Percentiles rank a stretch among this genome's conserved stretches.
Evolutionary conservation across 2,113 vertebrate genomes (phyloP).

Genomic region (Malurus alboscapulatus): DNA sequence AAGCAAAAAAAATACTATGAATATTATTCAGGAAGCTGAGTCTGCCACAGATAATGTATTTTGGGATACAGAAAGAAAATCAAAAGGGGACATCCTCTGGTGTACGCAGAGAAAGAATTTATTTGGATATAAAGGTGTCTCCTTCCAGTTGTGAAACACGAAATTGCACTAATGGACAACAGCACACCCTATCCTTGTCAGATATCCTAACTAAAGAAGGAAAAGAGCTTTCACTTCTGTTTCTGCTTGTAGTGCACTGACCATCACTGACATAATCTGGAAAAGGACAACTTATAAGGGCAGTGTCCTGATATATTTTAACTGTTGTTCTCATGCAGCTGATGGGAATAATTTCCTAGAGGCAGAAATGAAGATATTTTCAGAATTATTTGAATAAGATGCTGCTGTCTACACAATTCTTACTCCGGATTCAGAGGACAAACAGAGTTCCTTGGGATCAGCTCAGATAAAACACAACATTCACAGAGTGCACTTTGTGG

Average conservation of each 20-base stretch:
- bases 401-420: background rate
- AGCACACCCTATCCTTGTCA: background rate
- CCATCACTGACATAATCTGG: background rate
- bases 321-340: background rate
- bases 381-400: background rate
- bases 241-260: background rate
- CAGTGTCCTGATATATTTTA: background rate
- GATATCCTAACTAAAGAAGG: background rate
- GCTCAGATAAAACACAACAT: background rate
- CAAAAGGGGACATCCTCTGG: background rate
- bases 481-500: background rate
- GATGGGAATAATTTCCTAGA: background rate
- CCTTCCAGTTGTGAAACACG: background rate
- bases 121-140: background rate
- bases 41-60: background rate
- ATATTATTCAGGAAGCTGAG: background rate
- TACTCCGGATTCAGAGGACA: background rate
- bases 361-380: background rate
- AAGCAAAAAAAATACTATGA: background rate
- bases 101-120: background rate
- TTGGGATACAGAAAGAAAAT: background rate
- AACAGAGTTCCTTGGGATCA: background rate
- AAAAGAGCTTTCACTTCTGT: background rate
- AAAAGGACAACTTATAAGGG: background rate
- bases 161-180: background rate